phyloP scores from a whole-genome alignment of 2,113 vertebrate species.

The Bagarius yarrelli region DNA sequence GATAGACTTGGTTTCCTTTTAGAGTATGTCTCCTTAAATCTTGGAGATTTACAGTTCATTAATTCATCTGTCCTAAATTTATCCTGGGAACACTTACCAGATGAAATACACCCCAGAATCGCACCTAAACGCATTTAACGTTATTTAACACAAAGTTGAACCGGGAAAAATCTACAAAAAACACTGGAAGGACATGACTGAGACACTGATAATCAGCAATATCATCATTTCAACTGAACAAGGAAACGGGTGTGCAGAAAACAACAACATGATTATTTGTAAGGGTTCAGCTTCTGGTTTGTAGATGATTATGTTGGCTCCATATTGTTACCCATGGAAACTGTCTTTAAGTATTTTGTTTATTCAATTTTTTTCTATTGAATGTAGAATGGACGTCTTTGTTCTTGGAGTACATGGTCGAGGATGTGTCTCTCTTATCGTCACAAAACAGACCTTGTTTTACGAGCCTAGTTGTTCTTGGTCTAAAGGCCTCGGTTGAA shows the following conservation, averaged over 20 bases:
- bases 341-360: neutral
- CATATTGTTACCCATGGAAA: conserved; percentile 3
- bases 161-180: neutral
- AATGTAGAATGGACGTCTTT: conserved; percentile 16
- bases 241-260: neutral
- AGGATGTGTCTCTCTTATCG: conserved; percentile 21
- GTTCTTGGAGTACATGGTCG: conserved; percentile 28
- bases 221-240: conserved; percentile 8
- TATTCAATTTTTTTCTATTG: neutral
- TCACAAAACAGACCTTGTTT: conserved; percentile 49
- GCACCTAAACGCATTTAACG: neutral
- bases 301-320: neutral
- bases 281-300: neutral
- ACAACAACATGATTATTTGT: neutral
- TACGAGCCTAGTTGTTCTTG: neutral
- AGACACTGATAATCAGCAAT: neutral
- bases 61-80: neutral
- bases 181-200: neutral
- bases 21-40: neutral
- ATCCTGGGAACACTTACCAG: neutral
- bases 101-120: neutral
- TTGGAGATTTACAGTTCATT: neutral
- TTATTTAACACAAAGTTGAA: neutral
- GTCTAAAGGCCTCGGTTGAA: conserved; percentile 29
- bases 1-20: conserved; percentile 25